Evolutionary conservation across 1,140 invertebrate genomes (phyloP), one percentile per base, ranked within the genome.

Genomic region (Nebria ingens): DNA sequence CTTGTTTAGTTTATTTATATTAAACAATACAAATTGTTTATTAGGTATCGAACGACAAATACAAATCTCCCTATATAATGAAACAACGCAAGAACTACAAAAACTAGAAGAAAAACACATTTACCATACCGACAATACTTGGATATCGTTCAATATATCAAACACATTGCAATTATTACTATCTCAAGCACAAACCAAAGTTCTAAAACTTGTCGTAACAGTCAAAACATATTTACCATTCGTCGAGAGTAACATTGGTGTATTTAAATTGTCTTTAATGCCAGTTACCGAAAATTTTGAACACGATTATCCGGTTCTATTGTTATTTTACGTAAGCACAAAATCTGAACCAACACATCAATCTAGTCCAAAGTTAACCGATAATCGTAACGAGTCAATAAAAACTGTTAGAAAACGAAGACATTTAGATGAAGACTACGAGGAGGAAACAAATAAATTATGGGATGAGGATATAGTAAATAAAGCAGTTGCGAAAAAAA

Each of bases 61-160:
- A 21, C 58, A 63, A 56, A 38, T 68, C 13, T 66, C 65, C 11
- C 29, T 64, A n/a, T 68, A 62, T 45, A 61, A 69, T 55, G 60
- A 64, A 21, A 23, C 12, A 6, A 51, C 53, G 1, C 57, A 60
- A 50, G 29, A 58, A 52, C 60, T 67, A 20, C 21, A 57, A 11
- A 29, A 55, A 12, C 23, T 63, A 15, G 53, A 61, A 50, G 56
- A 64, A 54, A 52, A 62, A 3, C 60, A 65, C 23, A 55, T 68
- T 23, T 60, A 62, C 29, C 65, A 67, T 55, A 55, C 54, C 0
- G 66, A 68, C 19, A 63, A 68, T 51, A 68, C 66, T 13, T 69
- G 68, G 68, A 25, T 69, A 19, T 62, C 64, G 1, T 67, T 69
- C 51, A 64, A 69, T 53, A 38, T 69, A 29, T 68, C 68, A 9